phyloP scores from a whole-genome alignment of 2,113 vertebrate genomes.

The Caranx melampygus region DNA sequence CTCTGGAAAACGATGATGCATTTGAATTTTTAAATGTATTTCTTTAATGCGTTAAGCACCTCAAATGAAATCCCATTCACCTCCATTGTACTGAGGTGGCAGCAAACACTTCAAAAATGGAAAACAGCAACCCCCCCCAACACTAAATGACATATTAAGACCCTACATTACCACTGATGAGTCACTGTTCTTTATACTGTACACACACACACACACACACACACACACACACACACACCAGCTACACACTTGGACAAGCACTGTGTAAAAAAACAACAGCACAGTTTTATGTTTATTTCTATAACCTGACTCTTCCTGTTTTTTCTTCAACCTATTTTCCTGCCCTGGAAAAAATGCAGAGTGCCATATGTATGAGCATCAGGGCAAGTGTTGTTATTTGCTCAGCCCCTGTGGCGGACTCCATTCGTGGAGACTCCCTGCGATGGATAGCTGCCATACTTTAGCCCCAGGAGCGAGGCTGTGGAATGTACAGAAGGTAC shows the following conservation, averaged over 20 bases:
- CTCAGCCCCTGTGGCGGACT: slow-evolving; percentile 50
- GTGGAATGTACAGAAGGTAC: slow-evolving; percentile 42
- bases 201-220: slow-evolving; percentile 30
- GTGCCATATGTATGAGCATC: slow-evolving; percentile 67
- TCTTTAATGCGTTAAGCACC: slow-evolving; percentile 17
- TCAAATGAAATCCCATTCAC: slow-evolving; percentile 40
- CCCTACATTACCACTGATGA: slow-evolving; percentile 47
- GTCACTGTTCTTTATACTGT: slow-evolving; percentile 36
- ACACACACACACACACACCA: slow-evolving; percentile 34
- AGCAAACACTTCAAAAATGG: slow-evolving; percentile 32
- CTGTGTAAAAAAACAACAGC: slow-evolving; percentile 31
- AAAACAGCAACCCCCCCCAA: slow-evolving; percentile 21
- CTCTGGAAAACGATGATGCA: slow-evolving; percentile 6
- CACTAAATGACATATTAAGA: slow-evolving; percentile 50
- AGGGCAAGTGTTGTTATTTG: slow-evolving; percentile 66
- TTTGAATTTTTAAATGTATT: slow-evolving; percentile 1
- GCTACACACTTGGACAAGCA: slow-evolving; percentile 39
- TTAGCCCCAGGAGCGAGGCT: slow-evolving; percentile 55
- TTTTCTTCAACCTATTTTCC: slow-evolving; percentile 33
- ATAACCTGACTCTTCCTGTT: slow-evolving; percentile 19
- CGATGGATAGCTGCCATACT: slow-evolving; percentile 59
- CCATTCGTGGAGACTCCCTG: slow-evolving; percentile 43
- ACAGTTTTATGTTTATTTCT: slow-evolving; percentile 35
- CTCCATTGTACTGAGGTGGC: slow-evolving; percentile 3
- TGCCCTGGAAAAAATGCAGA: slow-evolving; percentile 36